Base-by-base conservation (phyloP, 1,140 invertebrate species). In the Agrilus planipennis region DNA sequence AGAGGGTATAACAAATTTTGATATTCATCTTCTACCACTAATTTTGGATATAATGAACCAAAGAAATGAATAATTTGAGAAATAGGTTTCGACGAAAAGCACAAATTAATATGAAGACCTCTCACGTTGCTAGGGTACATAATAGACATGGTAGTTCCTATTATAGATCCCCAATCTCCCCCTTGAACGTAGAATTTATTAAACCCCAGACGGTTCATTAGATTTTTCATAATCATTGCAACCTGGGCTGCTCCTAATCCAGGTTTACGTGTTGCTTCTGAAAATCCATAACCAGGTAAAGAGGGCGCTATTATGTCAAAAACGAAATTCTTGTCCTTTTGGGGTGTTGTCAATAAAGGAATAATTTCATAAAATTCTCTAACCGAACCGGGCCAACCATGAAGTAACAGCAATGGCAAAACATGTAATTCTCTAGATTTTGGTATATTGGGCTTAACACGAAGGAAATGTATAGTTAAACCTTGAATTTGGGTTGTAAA, bases 321-420 rank as follows among this genome's bases (percentile, higher is more conserved):
- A 3, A 84, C 81, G 42, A 81, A 77, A 41, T 81, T 65, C 6
- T 63, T 58, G 11, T 64, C 67, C 1, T 62, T 44, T 40, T 64
- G 61, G 0, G 70, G 67, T 14, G 65, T 72, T 0, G 73, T 81
- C 9, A 90, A 52, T 17, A 81, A 22, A 0, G 84, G 84, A 44
- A 89, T 78, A 2, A 88, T 68, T 52, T 87, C 81, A 47, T 85
- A 83, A 57, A 91, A 93, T 61, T 93, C 88, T 7, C 82, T 68
- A 2, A 92, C 69, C 0, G 83, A 86, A 20, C 89, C 88, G 2
- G 90, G 89, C 90, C 90, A 95, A 14, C 90, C 89, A 53, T 94
- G 89, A 3, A 89, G 51, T 1, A 94, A 16, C 0, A 93, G 52
- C 15, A 90, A 37, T 0, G 84, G 84, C 9, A 53, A 6, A 3